phyloP scores from a whole-genome alignment of 2,888 invertebrate species.

The Rambutsinella grinnellia region DNA sequence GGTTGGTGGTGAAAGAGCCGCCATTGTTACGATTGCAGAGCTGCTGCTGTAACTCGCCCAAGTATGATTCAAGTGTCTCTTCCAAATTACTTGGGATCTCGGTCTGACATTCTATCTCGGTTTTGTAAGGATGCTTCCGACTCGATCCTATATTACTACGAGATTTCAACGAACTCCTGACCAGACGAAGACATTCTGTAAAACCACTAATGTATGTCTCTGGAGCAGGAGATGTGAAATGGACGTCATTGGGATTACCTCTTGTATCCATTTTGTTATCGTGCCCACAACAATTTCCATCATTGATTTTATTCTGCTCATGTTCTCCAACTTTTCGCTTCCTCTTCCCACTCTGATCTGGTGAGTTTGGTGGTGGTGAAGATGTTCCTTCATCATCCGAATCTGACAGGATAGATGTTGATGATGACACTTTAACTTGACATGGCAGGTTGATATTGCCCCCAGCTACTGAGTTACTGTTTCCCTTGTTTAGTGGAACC shows the following conservation, averaged over 20 bases:
- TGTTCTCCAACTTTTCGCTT: neutral
- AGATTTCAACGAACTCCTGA: constrained; percentile 47
- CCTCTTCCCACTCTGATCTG: constrained; percentile 18
- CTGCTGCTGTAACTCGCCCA: constrained; percentile 45
- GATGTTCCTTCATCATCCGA: constrained; percentile 48
- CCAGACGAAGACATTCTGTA: constrained; percentile 60
- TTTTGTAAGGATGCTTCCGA: constrained; percentile 2
- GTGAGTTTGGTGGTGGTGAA: constrained; percentile 10
- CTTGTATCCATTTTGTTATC: neutral
- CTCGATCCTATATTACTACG: constrained; percentile 9
- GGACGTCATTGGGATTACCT: constrained; percentile 11
- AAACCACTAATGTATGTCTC: constrained; percentile 57
- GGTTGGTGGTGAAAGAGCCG: neutral
- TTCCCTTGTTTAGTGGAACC: constrained; percentile 1
- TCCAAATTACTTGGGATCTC: constrained; percentile 41
- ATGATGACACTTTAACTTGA: constrained; percentile 52
- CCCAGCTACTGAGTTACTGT: constrained; percentile 11
- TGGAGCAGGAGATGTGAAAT: neutral
- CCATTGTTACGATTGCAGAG: neutral
- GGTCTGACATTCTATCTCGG: neutral
- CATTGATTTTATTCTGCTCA: too few species aligned
- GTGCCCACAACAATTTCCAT: constrained; percentile 32
- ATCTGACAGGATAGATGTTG: constrained; percentile 47
- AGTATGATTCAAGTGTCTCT: constrained; percentile 56
- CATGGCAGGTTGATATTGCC: constrained; percentile 4